Evolutionary conservation across 2,113 vertebrate species (phyloP).

Genomic region (Anser cygnoides): DNA sequence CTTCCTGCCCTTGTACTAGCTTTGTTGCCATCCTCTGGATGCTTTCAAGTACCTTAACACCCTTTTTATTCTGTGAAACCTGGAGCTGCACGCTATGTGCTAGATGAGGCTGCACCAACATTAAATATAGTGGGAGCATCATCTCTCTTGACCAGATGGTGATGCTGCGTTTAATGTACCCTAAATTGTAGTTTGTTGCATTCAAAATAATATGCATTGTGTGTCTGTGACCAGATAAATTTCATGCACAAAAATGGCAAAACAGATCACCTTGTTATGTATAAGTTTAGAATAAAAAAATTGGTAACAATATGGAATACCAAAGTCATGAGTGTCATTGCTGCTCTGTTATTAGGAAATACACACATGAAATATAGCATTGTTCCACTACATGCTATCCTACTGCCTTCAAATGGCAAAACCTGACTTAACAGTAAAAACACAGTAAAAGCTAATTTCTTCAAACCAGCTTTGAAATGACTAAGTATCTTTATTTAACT

Average conservation of each 20-base stretch:
- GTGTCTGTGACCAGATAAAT: background rate
- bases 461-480: background rate
- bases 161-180: background rate
- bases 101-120: too few species aligned
- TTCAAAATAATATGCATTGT: background rate
- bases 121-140: background rate
- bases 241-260: background rate
- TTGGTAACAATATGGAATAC: background rate
- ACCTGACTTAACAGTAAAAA: background rate
- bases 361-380: background rate
- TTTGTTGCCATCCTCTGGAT: too few species aligned
- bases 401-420: background rate
- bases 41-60: too few species aligned
- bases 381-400: background rate
- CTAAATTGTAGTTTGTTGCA: background rate
- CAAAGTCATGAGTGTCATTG: background rate
- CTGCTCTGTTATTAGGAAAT: background rate
- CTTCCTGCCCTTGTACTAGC: too few species aligned
- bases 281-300: background rate
- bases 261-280: background rate
- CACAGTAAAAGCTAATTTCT: background rate
- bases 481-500: background rate
- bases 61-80: too few species aligned
- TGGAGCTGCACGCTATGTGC: too few species aligned
- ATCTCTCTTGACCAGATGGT: background rate